These are phyloP conservation scores for Cephus nigrinus DNA, from an alignment of 2,888 invertebrate species.

Conservation along the genomic window DNA sequence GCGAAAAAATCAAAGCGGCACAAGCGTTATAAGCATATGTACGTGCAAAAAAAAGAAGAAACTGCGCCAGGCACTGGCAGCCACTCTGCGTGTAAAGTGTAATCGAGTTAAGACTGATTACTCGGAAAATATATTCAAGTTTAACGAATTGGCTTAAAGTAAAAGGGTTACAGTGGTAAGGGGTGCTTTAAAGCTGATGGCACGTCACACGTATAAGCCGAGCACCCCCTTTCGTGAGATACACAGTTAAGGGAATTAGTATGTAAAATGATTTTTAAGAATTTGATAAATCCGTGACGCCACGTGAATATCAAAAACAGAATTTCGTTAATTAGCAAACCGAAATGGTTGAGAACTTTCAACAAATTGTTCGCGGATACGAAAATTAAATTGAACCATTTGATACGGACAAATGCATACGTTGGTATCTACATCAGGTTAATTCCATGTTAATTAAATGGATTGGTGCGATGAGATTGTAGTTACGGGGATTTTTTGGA, in stretches of 20 bases:
- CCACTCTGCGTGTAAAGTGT: background rate
- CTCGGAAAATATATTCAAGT: conserved; percentile 37
- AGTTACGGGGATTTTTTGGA: background rate
- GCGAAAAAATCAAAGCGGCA: background rate
- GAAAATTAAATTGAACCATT: background rate
- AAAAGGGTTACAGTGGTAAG: conserved; percentile 22
- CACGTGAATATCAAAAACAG: background rate
- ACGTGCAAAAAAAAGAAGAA: background rate
- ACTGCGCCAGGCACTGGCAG: background rate
- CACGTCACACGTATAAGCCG: conserved; percentile 19
- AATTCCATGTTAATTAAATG: background rate
- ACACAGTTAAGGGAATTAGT: background rate
- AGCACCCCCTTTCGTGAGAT: background rate
- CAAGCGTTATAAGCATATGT: background rate
- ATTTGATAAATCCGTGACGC: background rate
- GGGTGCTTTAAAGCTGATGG: conserved; percentile 32
- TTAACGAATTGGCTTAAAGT: conserved; percentile 37
- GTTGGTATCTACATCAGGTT: background rate
- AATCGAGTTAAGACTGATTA: conserved; percentile 36
- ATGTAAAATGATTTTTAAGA: background rate
- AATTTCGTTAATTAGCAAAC: background rate
- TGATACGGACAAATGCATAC: background rate
- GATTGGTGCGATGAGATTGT: background rate
- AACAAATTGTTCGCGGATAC: background rate
- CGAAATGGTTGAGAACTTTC: background rate